A percentile compares a stretch with the other conserved stretches of the same genome.
Evolutionary conservation across 2,888 invertebrate species (phyloP).

Genomic region (Clunio marinus): DNA sequence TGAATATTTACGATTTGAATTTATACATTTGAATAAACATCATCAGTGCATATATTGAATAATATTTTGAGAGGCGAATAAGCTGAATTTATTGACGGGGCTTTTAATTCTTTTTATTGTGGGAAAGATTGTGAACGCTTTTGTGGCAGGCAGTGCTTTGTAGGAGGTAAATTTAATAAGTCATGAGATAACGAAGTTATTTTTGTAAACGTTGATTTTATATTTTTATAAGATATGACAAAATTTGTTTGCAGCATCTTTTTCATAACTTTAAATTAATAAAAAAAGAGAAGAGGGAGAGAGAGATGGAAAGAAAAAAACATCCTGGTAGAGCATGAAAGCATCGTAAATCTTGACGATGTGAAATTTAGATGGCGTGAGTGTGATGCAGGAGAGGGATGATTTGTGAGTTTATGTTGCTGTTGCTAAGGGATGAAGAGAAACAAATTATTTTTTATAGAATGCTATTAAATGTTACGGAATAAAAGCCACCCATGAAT

Average conservation of each 20-base stretch:
- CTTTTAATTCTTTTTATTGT: neutral
- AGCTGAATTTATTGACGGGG: slow-evolving; percentile 11
- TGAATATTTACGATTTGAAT: slow-evolving; percentile 28
- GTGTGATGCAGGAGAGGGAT: neutral
- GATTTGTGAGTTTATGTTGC: neutral
- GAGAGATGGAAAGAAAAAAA: no score
- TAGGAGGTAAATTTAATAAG: neutral
- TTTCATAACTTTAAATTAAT: no score
- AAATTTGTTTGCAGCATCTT: no score
- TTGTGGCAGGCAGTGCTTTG: neutral
- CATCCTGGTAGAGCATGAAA: no score
- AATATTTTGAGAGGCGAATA: neutral
- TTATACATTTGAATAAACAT: neutral
- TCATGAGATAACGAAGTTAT: no score
- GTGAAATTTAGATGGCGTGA: slow-evolving; percentile 14
- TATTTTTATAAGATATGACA: no score
- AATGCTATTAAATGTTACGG: no score
- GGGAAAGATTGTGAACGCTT: neutral
- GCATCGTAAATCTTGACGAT: no score
- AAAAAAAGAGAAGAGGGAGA: no score
- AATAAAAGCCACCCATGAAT: slow-evolving; percentile 4
- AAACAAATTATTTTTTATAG: slow-evolving; percentile 3
- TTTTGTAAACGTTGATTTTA: no score
- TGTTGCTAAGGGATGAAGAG: slow-evolving; percentile 12
- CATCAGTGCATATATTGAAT: slow-evolving; percentile 15